A percentile compares a stretch with the other conserved stretches of the same genome.
Conservation (phyloP, 2,113 vertebrate species). For the Cinclus cinclus region DNA sequence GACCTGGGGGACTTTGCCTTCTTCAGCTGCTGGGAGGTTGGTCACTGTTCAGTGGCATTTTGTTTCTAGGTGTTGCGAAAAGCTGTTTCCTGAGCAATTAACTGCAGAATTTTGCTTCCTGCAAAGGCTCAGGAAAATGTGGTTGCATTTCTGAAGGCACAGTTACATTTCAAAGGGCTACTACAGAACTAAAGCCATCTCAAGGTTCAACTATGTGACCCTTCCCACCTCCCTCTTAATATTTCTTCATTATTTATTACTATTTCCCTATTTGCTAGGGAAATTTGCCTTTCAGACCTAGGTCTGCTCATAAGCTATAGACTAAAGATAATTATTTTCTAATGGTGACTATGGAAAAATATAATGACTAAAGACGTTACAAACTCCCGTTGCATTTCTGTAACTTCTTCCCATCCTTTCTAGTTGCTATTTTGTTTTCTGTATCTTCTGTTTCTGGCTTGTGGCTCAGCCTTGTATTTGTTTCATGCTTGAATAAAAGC, state of each 20-base stretch:
- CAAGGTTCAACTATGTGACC: rapidly evolving
- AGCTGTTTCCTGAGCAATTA: neutral
- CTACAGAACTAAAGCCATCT: neutral
- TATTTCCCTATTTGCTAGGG: neutral
- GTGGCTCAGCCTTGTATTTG: neutral
- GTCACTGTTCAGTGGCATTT: neutral
- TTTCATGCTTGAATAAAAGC: neutral
- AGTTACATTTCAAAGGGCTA: neutral
- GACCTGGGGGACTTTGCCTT: neutral
- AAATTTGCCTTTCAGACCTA: neutral
- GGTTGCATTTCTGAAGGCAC: neutral
- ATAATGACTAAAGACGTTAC: neutral
- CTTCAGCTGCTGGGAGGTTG: neutral
- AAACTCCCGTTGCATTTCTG: neutral
- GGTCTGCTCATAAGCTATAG: neutral
- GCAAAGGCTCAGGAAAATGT: neutral
- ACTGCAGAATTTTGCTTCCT: neutral
- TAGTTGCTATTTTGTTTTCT: neutral
- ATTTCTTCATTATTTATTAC: neutral
- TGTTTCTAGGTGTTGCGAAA: neutral
- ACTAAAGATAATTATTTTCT: neutral
- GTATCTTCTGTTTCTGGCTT: neutral
- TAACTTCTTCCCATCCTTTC: neutral
- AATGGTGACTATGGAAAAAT: neutral
- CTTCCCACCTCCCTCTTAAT: neutral